Percentiles rank a stretch among this genome's conserved stretches.
phyloP scores from a whole-genome alignment of 2,797 vertebrate species.

The Sebastes alutus region DNA sequence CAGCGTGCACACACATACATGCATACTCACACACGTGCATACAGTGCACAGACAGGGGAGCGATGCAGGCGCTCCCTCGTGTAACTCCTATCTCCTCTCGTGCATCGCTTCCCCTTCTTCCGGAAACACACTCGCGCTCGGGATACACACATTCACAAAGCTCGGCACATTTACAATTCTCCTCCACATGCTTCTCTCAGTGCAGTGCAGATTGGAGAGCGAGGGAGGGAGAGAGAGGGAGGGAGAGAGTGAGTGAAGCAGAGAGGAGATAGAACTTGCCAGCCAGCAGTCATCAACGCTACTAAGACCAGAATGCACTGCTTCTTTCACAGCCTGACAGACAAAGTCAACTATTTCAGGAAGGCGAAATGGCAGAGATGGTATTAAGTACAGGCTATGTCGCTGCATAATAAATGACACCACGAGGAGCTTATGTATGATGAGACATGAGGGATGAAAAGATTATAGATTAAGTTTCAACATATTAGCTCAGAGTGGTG shows the following conservation, averaged over 20 bases:
- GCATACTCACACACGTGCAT: conserved; percentile 49
- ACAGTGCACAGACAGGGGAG: conserved; percentile 42
- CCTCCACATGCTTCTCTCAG: conserved; percentile 79
- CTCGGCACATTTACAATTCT: conserved; percentile 75
- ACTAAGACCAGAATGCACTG: conserved; percentile 84
- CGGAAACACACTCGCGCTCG: conserved; percentile 43
- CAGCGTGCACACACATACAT: conserved; percentile 57
- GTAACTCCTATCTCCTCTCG: conserved; percentile 49
- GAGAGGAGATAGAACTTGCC: conserved; percentile 70
- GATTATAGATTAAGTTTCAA: conserved; percentile 5
- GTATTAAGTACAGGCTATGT: conserved; percentile 5
- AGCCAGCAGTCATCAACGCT: conserved; percentile 75
- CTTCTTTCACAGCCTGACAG: conserved; percentile 56
- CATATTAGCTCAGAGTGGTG: background rate
- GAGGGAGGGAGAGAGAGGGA: conserved; percentile 16
- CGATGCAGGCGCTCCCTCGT: conserved; percentile 34
- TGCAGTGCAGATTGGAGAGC: conserved; percentile 71
- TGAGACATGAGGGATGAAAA: background rate
- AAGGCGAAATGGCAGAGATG: conserved; percentile 17
- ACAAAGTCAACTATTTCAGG: conserved; percentile 74
- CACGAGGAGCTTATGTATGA: background rate
- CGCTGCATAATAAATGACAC: background rate
- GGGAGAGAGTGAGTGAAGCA: conserved; percentile 50
- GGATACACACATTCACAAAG: conserved; percentile 57
- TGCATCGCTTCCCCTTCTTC: conserved; percentile 40